Evolutionary conservation across 1,140 invertebrate species (phyloP).

Genomic region (Tetranychus cinnabarinus): DNA sequence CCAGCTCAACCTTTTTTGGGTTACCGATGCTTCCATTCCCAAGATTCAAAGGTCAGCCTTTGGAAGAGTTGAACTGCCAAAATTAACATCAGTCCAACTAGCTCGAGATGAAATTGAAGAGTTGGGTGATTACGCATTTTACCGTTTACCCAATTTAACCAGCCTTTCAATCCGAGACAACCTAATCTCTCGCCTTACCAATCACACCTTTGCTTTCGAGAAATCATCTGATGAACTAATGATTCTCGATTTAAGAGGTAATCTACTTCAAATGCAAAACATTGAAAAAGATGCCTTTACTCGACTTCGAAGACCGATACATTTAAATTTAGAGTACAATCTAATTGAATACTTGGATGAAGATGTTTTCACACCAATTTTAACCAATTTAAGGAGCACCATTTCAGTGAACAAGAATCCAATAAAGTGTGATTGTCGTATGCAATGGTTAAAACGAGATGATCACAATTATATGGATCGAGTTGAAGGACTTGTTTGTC

Average conservation of each 20-base stretch:
- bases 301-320: conserved; percentile 1
- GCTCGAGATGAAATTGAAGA: conserved; percentile 1
- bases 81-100: not conserved
- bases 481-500: not conserved
- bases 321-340: not conserved
- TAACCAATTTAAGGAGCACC: not conserved
- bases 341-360: conserved; percentile 1
- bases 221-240: conserved; percentile 1
- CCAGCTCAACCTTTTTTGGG: not conserved
- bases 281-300: not conserved
- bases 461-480: not conserved
- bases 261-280: not conserved
- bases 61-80: not conserved
- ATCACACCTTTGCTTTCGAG: conserved; percentile 2
- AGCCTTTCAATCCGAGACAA: not conserved
- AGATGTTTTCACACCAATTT: not conserved
- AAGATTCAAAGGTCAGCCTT: conserved; percentile 2
- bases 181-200: not conserved
- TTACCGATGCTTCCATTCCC: not conserved
- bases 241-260: not conserved
- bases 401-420: not conserved
- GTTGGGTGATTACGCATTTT: conserved; percentile 2
- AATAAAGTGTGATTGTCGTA: conserved; percentile 1
- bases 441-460: not conserved
- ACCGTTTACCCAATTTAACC: conserved; percentile 3